Base-by-base conservation (phyloP, 1,140 invertebrate species). In the Chironomus striatipennis region DNA sequence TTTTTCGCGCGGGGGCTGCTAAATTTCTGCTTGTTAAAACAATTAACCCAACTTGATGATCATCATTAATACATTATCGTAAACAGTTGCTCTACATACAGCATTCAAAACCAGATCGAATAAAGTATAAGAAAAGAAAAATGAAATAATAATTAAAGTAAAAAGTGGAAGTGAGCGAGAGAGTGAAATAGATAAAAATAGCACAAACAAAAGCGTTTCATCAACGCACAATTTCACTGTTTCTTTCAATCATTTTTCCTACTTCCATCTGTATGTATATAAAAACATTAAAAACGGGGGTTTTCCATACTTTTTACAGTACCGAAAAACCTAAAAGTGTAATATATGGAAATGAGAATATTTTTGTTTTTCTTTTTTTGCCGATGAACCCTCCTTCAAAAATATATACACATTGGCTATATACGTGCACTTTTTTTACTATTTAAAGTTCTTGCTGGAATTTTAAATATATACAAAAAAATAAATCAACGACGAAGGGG, bases 131-230 rank as follows among this genome's bases (percentile, higher is more conserved):
- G 24, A 34, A n/a, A 34, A 34, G 24, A 34, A 5, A 34, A 34
- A 34, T 34, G 24, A 34, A 34, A 34, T 34, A 57, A 57, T 57
- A 57, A 57, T 57, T 57, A 57, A 57, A 57, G 15, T n/a, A 34
- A 70, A 70, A 70, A 70, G 65, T 70, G 65, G 65, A 70, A 70
- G 65, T 57, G 47, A 57, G 47, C n/a, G 47, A 57, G 47, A 57
- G n/a, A 57, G 47, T 20, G 17, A 70, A 21, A 70, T 18, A 70
- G 65, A 18, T 70, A 70, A 70, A 70, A 70, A 70, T 70, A 70
- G 65, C 65, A 20, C 65, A 70, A 70, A 18, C 17, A 70, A 18
- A 70, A 70, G 65, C 20, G 65, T 70, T 70, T 70, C 65, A 70
- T 70, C 65, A 70, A 70, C 65, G 20, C 20, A 70, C 65, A 70